A percentile compares a stretch with the other conserved stretches of the same genome.
These are phyloP conservation scores for Campoplex nolae DNA, from an alignment of 2,888 invertebrate genomes.

Conservation along the genomic window DNA sequence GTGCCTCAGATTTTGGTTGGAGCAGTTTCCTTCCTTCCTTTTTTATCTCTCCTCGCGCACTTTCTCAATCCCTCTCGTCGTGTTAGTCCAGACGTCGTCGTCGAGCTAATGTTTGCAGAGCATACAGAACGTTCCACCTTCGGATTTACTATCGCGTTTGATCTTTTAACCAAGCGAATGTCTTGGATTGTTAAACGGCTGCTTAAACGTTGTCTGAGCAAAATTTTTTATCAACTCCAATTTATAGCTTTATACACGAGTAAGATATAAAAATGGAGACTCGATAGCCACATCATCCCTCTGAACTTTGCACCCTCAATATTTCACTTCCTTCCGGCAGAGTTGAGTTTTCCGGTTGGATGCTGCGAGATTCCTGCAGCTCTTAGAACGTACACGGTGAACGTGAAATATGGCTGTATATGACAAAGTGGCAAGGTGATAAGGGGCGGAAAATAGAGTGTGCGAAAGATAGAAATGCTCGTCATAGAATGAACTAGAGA, in stretches of 20 bases:
- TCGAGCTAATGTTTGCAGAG: constrained; percentile 50
- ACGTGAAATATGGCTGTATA: constrained; percentile 2
- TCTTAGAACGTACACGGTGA: constrained; percentile 1
- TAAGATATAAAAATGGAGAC: neutral
- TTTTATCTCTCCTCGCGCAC: neutral
- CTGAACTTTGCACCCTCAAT: constrained; percentile 38
- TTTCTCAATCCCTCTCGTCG: constrained; percentile 19
- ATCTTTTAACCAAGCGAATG: constrained; percentile 22
- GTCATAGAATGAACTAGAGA: constrained; percentile 1
- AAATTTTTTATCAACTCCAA: neutral
- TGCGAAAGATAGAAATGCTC: constrained; percentile 27
- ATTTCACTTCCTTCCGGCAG: constrained; percentile 37
- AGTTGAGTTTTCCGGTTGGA: constrained; percentile 36
- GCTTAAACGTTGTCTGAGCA: neutral
- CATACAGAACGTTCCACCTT: constrained; percentile 20
- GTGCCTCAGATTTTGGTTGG: neutral
- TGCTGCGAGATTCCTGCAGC: constrained; percentile 36
- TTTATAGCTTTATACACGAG: neutral
- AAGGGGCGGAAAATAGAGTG: constrained; percentile 5
- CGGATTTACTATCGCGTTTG: constrained; percentile 26
- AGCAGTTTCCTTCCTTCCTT: constrained; percentile 13
- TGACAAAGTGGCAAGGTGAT: constrained; percentile 9
- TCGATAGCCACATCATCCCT: constrained; percentile 26
- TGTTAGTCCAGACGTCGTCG: constrained; percentile 49
- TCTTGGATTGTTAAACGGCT: neutral